These are phyloP conservation scores for Chalcosyrphus nemorum DNA, from an alignment of 2,888 invertebrate genomes.

Conservation along the genomic window DNA sequence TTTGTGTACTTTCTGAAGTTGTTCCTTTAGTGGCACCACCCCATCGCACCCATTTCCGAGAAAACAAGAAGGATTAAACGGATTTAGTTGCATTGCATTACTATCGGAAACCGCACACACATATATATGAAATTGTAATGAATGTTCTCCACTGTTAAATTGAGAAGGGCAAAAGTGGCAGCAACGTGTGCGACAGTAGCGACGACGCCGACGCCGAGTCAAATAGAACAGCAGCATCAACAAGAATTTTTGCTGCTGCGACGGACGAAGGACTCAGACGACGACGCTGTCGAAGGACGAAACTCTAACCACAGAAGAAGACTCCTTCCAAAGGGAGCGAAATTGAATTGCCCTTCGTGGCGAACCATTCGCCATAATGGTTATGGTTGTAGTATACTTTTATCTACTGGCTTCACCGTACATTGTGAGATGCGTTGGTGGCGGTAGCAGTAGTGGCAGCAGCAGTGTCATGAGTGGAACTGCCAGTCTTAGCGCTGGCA, in stretches of 20 bases:
- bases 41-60: slow-evolving; percentile 26
- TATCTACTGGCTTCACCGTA: slow-evolving; percentile 76
- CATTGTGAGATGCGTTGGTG: slow-evolving; percentile 76
- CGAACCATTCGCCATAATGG: slow-evolving; percentile 78
- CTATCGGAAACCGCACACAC: slow-evolving; percentile 54
- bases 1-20: slow-evolving; percentile 38
- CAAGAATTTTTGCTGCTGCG: slow-evolving; percentile 41
- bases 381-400: slow-evolving; percentile 80
- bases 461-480: slow-evolving; percentile 58
- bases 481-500: slow-evolving; percentile 68
- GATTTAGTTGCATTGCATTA: slow-evolving; percentile 62
- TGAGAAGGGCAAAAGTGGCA: slow-evolving; percentile 63
- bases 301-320: slow-evolving; percentile 46
- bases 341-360: slow-evolving; percentile 69
- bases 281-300: slow-evolving; percentile 39
- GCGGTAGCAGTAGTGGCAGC: slow-evolving; percentile 75
- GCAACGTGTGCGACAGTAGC: slow-evolving; percentile 49
- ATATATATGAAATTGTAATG: slow-evolving; percentile 59
- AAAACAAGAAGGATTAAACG: slow-evolving; percentile 37
- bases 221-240: slow-evolving; percentile 57
- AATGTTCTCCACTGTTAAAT: slow-evolving; percentile 66
- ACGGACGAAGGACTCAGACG: slow-evolving; percentile 34
- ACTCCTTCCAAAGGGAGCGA: slow-evolving; percentile 46
- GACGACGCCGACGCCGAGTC: slow-evolving; percentile 51
- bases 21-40: slow-evolving; percentile 15